These are phyloP conservation scores for Aramus guarauna DNA, from an alignment of 2,113 vertebrate species.

Conservation along the genomic window DNA sequence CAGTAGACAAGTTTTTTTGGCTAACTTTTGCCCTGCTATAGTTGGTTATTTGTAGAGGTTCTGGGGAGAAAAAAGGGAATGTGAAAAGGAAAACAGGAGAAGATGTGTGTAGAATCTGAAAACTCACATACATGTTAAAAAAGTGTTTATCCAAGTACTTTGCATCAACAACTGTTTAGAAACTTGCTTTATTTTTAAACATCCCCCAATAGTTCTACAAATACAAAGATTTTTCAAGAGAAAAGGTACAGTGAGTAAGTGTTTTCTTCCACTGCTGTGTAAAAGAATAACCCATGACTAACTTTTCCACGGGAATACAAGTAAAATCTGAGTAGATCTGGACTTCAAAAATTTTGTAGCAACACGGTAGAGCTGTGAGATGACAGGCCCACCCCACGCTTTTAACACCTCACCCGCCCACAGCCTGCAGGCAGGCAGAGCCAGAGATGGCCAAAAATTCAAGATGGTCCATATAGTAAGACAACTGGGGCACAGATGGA, in stretches of 20 bases:
- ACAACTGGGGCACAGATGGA: constrained; percentile 38
- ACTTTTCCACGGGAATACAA: neutral
- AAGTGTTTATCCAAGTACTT: neutral
- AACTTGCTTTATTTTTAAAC: neutral
- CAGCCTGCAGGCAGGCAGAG: neutral
- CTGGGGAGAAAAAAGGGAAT: neutral
- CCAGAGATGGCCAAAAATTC: constrained; percentile 13
- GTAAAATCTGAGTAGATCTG: neutral
- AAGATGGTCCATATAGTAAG: neutral
- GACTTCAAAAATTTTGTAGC: neutral
- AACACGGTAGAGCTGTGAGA: neutral
- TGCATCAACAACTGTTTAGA: neutral
- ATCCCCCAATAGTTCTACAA: neutral
- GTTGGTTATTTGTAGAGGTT: neutral
- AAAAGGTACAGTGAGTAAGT: neutral
- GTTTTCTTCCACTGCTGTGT: neutral
- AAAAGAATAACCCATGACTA: neutral
- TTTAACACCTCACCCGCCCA: constrained; percentile 8
- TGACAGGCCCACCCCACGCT: constrained; percentile 1
- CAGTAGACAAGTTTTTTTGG: neutral
- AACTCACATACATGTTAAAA: neutral
- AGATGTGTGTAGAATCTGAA: neutral
- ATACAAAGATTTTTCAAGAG: neutral
- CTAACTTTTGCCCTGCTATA: neutral
- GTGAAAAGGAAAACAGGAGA: neutral